Evolutionary conservation across 1,140 invertebrate genomes (phyloP).

Genomic region (Drosophila yakuba): DNA sequence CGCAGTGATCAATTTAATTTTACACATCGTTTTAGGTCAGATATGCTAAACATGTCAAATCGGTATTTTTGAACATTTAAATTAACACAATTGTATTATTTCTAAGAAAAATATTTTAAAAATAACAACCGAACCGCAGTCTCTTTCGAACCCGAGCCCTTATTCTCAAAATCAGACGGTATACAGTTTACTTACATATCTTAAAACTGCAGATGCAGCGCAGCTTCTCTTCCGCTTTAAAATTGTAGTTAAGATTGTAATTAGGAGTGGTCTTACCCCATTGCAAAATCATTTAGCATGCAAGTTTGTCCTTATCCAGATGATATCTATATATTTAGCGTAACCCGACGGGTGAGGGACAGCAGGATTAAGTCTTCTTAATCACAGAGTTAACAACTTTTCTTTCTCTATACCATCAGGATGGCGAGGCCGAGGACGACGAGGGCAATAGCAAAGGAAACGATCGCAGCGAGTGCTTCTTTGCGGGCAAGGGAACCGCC

Average conservation of each 20-base stretch:
- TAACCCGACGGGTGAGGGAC: conserved; percentile 35
- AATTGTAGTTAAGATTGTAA: conserved; percentile 63
- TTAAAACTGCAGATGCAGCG: not conserved
- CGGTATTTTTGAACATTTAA: not conserved
- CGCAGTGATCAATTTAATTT: not conserved
- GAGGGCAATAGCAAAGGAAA: conserved; percentile 71
- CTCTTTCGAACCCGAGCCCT: not conserved
- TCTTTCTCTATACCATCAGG: conserved; percentile 45
- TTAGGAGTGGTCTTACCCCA: conserved; percentile 36
- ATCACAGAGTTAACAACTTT: not conserved
- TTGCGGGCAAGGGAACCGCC: conserved; percentile 96
- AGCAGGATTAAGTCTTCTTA: not conserved
- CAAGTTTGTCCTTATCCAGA: conserved; percentile 21
- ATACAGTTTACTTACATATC: not conserved
- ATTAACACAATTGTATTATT: not conserved
- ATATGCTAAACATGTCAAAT: conserved; percentile 5
- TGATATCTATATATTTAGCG: conserved; percentile 35
- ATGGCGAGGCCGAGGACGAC: conserved; percentile 81
- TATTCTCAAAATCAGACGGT: not conserved
- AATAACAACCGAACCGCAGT: not conserved
- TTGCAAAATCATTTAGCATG: conserved; percentile 46
- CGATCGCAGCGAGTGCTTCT: conserved; percentile 93
- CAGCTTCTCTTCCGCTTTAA: conserved; percentile 16
- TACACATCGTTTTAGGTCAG: not conserved
- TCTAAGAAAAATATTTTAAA: not conserved